A percentile compares a stretch with the other conserved stretches of the same genome.
phyloP scores from a whole-genome alignment of 2,888 invertebrate genomes.

The Spatulosminthurus flaviceps region DNA sequence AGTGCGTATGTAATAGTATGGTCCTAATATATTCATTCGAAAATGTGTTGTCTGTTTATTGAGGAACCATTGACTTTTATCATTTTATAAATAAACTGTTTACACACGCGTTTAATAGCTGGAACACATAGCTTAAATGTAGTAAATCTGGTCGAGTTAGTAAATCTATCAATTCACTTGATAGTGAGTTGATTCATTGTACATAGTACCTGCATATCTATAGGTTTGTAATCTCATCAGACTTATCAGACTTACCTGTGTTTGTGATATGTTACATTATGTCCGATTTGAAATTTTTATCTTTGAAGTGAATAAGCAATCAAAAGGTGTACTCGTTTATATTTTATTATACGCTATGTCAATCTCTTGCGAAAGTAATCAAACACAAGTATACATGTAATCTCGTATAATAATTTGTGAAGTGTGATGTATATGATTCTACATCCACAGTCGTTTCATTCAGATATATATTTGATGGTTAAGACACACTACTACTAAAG shows the following conservation, averaged over 20 bases:
- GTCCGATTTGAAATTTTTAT: conserved; percentile 3
- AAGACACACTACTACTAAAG: too few species aligned
- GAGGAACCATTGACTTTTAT: conserved; percentile 19
- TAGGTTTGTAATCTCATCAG: too few species aligned
- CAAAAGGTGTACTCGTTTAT: too few species aligned
- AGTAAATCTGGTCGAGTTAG: not conserved
- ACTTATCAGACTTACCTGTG: not conserved
- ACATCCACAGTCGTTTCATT: too few species aligned
- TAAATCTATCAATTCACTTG: not conserved
- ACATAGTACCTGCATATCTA: too few species aligned
- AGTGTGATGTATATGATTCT: too few species aligned
- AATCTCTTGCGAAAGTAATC: too few species aligned
- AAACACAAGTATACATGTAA: too few species aligned
- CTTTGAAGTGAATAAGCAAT: too few species aligned
- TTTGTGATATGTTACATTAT: not conserved
- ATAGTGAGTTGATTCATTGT: not conserved
- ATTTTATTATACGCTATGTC: too few species aligned
- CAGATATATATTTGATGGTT: too few species aligned
- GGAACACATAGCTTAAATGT: not conserved
- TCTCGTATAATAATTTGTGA: too few species aligned
- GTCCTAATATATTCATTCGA: not conserved
- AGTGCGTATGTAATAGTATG: not conserved
- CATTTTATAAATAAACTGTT: conserved; percentile 27
- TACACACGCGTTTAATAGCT: not conserved
- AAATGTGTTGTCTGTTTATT: not conserved